Evolutionary conservation across 2,113 vertebrate genomes (phyloP).

Genomic region (Vidua macroura): DNA sequence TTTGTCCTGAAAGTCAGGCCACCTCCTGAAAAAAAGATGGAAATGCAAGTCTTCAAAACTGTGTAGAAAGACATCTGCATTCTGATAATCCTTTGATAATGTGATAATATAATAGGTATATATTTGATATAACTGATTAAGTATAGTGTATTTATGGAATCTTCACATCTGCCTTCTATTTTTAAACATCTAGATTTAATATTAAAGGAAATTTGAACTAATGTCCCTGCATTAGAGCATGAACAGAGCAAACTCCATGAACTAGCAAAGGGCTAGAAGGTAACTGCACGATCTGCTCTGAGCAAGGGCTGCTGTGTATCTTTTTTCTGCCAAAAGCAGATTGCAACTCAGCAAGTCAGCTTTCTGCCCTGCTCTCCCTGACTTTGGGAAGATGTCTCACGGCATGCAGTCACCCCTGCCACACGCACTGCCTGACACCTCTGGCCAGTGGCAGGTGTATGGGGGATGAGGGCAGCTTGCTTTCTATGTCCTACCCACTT

Average conservation of each 20-base stretch:
- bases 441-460: not conserved
- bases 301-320: conserved; percentile 11
- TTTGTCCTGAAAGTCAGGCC: not conserved
- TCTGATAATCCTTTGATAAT: not conserved
- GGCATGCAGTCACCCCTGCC: not conserved
- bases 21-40: not conserved
- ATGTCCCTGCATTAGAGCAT: not conserved
- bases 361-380: conserved; percentile 20
- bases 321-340: conserved; percentile 45
- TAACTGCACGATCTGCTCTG: conserved; percentile 37
- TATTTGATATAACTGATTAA: not conserved
- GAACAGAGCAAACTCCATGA: conserved; percentile 22
- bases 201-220: not conserved
- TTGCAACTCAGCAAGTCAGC: conserved; percentile 52
- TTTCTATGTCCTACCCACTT: not conserved
- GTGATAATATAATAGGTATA: not conserved
- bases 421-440: not conserved
- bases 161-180: not conserved
- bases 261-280: conserved; percentile 25
- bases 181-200: not conserved
- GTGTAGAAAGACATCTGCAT: not conserved
- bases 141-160: not conserved
- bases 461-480: not conserved
- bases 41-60: not conserved
- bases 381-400: conserved; percentile 52